Base-by-base conservation (phyloP, 2,113 vertebrate genomes). In the Litocranius walleri region DNA sequence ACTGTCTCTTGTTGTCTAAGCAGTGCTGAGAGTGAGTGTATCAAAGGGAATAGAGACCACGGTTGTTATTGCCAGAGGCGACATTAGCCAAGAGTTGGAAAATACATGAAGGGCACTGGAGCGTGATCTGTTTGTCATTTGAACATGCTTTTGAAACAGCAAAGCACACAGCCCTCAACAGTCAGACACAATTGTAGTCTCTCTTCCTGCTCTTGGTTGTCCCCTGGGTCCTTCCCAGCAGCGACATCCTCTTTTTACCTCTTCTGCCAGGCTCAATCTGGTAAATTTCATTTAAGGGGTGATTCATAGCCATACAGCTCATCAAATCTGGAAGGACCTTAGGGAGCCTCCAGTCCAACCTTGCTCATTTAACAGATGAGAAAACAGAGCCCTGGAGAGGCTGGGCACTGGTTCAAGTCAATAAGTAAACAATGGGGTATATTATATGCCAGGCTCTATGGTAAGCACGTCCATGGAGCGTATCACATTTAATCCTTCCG, bases 341-440 rank as follows among this genome's bases (percentile, higher is more conserved):
- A 6, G 64, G 84, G 82, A 96, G 87, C 29, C 52, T 50, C 25
- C 48, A 52, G 84, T 92, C 78, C 67, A 81, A 71, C 64, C 77
- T 95, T 10, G 4, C 85, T 95, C 67, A 21, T 90, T 93, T 84
- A 95, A n/a, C 43, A 91, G 64, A 67, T 57, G 93, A 96, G 87
- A 74, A 95, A 96, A 78, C 50, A 56, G 80, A 82, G 19, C 95
- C 25, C 15, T 14, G 6, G 56, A 77, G 92, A 78, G 48, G 33
- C 45, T 13, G 36, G 59, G 74, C 80, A 36, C 54, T 59, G 33
- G 56, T 82, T 95, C 54, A 82, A 96, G 81, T 86, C 54, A 30
- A 6, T 9, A 48, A 93, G 85, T 50, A 64, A 89, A 59, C 52
- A 13, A 33, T 29, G 45, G 50, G 27, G 30, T 23, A 36, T 85